These are phyloP conservation scores for Nymphalis c-album DNA, from an alignment of 2,888 invertebrate genomes.

Conservation along the genomic window DNA sequence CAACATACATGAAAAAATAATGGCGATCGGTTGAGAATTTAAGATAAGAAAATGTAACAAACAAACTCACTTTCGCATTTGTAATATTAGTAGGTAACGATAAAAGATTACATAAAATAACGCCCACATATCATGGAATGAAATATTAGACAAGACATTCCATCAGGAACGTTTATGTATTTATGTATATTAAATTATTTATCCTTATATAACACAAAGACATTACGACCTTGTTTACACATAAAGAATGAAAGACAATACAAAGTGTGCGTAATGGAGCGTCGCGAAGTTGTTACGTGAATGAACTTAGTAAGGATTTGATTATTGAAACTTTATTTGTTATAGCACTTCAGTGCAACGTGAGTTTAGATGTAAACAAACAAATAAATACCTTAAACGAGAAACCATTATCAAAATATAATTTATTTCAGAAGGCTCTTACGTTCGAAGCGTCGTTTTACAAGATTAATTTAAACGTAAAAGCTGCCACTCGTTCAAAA, in stretches of 20 bases:
- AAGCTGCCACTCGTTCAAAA: no score
- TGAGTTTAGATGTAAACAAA: not conserved
- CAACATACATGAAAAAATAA: no score
- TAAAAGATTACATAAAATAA: conserved; percentile 22
- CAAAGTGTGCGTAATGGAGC: conserved; percentile 44
- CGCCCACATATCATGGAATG: conserved; percentile 2
- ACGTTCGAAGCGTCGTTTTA: no score
- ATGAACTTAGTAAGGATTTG: conserved; percentile 34
- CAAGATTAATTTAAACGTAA: no score
- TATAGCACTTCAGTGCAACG: not conserved
- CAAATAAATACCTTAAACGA: not conserved
- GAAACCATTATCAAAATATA: no score
- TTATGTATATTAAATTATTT: conserved; percentile 39
- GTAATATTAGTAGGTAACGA: not conserved
- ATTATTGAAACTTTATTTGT: conserved; percentile 3
- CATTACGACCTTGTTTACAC: conserved; percentile 39
- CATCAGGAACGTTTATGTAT: conserved; percentile 34
- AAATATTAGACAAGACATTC: conserved; percentile 35
- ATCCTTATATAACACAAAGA: conserved; percentile 40
- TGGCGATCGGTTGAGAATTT: no score
- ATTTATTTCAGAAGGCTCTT: no score
- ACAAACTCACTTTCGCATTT: not conserved
- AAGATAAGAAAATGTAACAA: not conserved
- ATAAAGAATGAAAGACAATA: conserved; percentile 38
- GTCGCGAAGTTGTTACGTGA: conserved; percentile 41